A percentile compares a stretch with the other conserved stretches of the same genome.
These are phyloP conservation scores for Dinocampus coccinellae DNA, from an alignment of 2,888 invertebrate species.

Conservation along the genomic window DNA sequence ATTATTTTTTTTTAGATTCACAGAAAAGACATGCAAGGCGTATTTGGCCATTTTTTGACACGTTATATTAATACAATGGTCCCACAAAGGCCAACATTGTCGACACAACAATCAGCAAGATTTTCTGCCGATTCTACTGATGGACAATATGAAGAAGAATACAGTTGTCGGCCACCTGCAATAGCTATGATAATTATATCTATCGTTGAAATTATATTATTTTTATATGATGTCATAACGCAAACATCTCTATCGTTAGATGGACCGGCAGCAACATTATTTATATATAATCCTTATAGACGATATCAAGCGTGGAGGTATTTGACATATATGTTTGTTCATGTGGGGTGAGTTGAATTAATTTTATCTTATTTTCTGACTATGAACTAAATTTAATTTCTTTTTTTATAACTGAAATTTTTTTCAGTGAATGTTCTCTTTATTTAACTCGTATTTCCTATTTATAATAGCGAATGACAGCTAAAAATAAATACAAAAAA, in stretches of 20 bases:
- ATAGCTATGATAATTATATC: slow-evolving; percentile 93
- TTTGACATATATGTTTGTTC: slow-evolving; percentile 95
- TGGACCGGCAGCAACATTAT: slow-evolving; percentile 84
- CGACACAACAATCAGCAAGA: slow-evolving; percentile 67
- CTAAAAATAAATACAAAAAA: not conserved
- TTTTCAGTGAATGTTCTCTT: not conserved
- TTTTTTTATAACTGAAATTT: not conserved
- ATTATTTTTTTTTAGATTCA: slow-evolving; percentile 58
- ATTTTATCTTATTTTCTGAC: slow-evolving; percentile 23
- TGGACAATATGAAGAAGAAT: slow-evolving; percentile 90
- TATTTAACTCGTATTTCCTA: not conserved
- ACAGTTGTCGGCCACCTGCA: slow-evolving; percentile 93
- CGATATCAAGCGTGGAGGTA: slow-evolving; percentile 94
- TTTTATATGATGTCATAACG: slow-evolving; percentile 57
- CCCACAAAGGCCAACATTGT: slow-evolving; percentile 69
- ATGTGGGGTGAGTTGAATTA: slow-evolving; percentile 81
- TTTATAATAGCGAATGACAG: not conserved
- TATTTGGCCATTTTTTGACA: slow-evolving; percentile 77
- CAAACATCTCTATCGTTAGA: slow-evolving; percentile 62
- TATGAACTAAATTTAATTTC: slow-evolving; percentile 19
- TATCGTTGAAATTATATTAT: slow-evolving; percentile 85
- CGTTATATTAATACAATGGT: slow-evolving; percentile 75
- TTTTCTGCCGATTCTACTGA: slow-evolving; percentile 71
- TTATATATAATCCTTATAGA: slow-evolving; percentile 90
- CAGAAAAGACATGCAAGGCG: slow-evolving; percentile 72